These are phyloP conservation scores for Notocelia uddmanniana DNA, from an alignment of 2,888 invertebrate genomes.

Conservation along the genomic window DNA sequence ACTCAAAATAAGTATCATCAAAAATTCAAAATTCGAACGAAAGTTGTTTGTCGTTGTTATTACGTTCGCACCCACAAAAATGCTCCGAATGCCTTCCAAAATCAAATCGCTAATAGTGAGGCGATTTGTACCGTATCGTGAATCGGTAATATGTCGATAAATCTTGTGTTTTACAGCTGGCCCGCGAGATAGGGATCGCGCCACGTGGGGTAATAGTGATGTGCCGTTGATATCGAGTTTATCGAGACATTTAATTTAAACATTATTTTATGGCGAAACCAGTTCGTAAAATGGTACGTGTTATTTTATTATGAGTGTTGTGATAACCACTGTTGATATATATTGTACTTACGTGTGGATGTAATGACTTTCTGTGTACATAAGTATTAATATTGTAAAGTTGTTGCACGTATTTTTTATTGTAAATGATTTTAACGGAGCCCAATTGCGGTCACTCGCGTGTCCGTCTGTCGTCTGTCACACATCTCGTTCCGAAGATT, in stretches of 20 bases:
- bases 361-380: constrained; percentile 7
- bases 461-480: too few species aligned
- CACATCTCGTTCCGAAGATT: too few species aligned
- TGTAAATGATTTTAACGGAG: too few species aligned
- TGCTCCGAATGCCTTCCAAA: constrained; percentile 59
- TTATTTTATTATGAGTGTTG: constrained; percentile 36
- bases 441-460: too few species aligned
- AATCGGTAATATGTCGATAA: constrained; percentile 81
- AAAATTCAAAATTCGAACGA: constrained; percentile 24
- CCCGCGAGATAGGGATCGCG: constrained; percentile 78
- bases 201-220: constrained; percentile 77
- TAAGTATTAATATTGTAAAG: neutral
- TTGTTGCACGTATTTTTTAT: neutral
- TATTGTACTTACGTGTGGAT: neutral
- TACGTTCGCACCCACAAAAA: constrained; percentile 45
- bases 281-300: constrained; percentile 43
- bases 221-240: constrained; percentile 49
- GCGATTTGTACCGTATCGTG: constrained; percentile 80
- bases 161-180: constrained; percentile 85
- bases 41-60: neutral
- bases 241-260: constrained; percentile 46
- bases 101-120: constrained; percentile 74
- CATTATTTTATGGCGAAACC: constrained; percentile 43
- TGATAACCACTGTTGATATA: constrained; percentile 23
- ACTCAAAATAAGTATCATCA: neutral